Conservation (phyloP, 2,113 vertebrate species). For the Misgurnus anguillicaudatus region DNA sequence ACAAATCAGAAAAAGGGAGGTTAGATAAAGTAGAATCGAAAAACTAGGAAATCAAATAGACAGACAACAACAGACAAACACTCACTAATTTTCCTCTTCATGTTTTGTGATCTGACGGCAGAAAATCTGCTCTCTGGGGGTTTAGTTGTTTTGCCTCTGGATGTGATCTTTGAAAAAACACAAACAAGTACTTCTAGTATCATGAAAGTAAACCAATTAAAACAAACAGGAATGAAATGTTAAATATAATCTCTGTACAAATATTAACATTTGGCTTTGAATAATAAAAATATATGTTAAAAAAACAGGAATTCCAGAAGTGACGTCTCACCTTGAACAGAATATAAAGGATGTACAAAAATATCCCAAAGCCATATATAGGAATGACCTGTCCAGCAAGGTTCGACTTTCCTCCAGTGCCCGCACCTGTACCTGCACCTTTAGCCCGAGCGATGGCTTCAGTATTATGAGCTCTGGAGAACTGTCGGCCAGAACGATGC, state of each 20-base stretch:
- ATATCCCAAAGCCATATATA: slow-evolving; percentile 95
- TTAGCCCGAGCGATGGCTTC: slow-evolving; percentile 85
- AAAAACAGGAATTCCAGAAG: slow-evolving; percentile 61
- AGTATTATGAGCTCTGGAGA: slow-evolving; percentile 81
- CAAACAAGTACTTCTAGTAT: not conserved
- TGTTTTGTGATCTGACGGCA: slow-evolving; percentile 75
- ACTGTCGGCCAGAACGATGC: slow-evolving; percentile 63
- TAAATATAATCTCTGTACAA: too few species aligned
- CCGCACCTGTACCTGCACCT: slow-evolving; percentile 66
- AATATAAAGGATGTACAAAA: slow-evolving; percentile 95
- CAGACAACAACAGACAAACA: slow-evolving; percentile 37
- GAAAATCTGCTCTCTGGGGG: slow-evolving; percentile 69
- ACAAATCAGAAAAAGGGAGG: too few species aligned
- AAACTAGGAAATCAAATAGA: not conserved
- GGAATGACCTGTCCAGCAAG: slow-evolving; percentile 96
- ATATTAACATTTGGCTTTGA: too few species aligned
- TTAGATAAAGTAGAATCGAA: too few species aligned
- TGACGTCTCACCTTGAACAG: slow-evolving; percentile 89
- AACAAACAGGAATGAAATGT: too few species aligned
- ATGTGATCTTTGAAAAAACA: slow-evolving; percentile 80
- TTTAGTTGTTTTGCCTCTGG: slow-evolving; percentile 78
- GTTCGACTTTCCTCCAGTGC: slow-evolving; percentile 77
- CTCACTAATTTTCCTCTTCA: slow-evolving; percentile 92
- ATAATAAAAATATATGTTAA: too few species aligned
- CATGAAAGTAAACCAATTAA: not conserved